Evolutionary conservation across 2,113 vertebrate genomes (phyloP).

Genomic region (Agelaius tricolor): DNA sequence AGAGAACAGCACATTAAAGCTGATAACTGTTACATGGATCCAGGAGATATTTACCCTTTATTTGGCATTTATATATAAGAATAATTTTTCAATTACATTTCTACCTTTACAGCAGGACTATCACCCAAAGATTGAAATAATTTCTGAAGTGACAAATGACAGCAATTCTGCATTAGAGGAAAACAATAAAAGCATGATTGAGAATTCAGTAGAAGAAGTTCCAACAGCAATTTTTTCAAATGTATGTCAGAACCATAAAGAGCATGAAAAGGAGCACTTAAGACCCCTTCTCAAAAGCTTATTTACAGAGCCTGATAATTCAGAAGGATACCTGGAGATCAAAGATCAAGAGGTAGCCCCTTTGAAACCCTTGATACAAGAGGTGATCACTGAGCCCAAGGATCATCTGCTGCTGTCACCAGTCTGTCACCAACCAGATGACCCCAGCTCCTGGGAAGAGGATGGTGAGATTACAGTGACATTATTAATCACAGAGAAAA

Average conservation of each 20-base stretch:
- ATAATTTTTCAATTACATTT: not conserved
- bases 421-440: not conserved
- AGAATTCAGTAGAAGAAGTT: not conserved
- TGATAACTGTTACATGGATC: not conserved
- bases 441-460: not conserved
- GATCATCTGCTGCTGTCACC: not conserved
- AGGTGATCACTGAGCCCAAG: conserved; percentile 13
- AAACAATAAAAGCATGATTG: not conserved
- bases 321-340: not conserved
- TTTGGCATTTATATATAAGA: not conserved
- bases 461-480: not conserved
- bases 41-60: not conserved
- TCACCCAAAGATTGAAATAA: conserved; percentile 79
- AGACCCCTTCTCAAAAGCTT: conserved; percentile 14
- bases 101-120: conserved; percentile 36
- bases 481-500: not conserved
- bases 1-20: not conserved
- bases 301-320: not conserved
- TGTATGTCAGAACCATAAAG: not conserved
- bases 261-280: not conserved
- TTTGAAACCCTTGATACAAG: conserved; percentile 58
- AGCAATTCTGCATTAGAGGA: conserved; percentile 10
- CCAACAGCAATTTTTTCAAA: conserved; percentile 37
- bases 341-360: not conserved
- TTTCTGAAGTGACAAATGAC: conserved; percentile 69